phyloP scores from a whole-genome alignment of 2,888 invertebrate genomes.

The Ormyrus pomaceus region DNA sequence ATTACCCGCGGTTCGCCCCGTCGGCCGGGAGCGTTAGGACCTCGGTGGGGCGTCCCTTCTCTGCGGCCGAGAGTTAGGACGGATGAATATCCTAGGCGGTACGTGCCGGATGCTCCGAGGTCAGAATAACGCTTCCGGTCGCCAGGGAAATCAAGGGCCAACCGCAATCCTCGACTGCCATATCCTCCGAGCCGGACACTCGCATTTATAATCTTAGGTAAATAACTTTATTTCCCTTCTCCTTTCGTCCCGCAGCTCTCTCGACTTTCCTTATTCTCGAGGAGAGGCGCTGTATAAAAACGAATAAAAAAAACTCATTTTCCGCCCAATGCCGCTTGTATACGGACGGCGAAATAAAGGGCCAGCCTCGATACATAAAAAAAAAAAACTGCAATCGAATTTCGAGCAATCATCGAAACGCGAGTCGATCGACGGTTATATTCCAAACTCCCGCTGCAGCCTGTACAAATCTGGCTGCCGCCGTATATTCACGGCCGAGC shows the following conservation, averaged over 20 bases:
- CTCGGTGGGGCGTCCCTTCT: neutral
- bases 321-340: neutral
- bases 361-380: conserved; percentile 58
- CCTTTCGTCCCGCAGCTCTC: conserved; percentile 7
- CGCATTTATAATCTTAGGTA: conserved; percentile 56
- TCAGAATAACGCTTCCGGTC: conserved; percentile 62
- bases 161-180: conserved; percentile 61
- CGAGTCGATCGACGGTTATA: conserved; percentile 10
- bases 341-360: conserved; percentile 25
- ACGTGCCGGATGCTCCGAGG: conserved; percentile 53
- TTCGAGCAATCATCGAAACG: conserved; percentile 59
- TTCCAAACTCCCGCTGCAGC: neutral
- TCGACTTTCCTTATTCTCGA: neutral
- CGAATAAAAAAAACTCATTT: no score
- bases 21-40: no score
- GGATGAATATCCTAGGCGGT: conserved; percentile 54
- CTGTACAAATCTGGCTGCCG: conserved; percentile 12
- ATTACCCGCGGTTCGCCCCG: neutral
- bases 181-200: conserved; percentile 60
- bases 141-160: conserved; percentile 63
- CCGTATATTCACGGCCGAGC: conserved; percentile 21
- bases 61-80: conserved; percentile 9
- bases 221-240: conserved; percentile 60
- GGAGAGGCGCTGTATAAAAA: no score
- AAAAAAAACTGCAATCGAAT: conserved; percentile 57